Conservation (phyloP, 2,113 vertebrate genomes). For the Halcyon senegalensis region DNA sequence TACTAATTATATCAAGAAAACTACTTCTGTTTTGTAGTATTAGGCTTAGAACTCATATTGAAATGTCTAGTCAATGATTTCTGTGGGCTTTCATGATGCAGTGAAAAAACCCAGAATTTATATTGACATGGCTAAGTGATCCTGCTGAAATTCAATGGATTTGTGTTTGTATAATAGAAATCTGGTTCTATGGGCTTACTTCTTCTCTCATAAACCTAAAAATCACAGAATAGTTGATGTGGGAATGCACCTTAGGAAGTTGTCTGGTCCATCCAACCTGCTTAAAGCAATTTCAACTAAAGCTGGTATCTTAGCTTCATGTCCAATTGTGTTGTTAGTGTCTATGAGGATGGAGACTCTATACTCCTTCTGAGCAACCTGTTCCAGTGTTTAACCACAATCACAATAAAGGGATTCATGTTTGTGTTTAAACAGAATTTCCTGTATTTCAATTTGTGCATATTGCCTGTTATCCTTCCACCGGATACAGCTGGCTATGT, state of each 20-base stretch:
- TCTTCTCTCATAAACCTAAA: neutral
- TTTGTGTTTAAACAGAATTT: neutral
- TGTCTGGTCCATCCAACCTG: neutral
- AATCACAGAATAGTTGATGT: neutral
- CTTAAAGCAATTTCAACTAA: neutral
- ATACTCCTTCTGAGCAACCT: neutral
- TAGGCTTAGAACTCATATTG: neutral
- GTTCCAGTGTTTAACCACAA: neutral
- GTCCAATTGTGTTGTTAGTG: neutral
- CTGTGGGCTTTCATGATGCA: neutral
- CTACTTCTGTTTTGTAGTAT: neutral
- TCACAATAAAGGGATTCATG: accelerated
- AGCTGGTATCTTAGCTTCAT: neutral
- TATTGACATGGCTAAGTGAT: neutral
- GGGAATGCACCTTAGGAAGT: neutral
- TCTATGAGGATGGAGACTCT: neutral
- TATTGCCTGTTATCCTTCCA: neutral
- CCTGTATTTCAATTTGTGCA: neutral
- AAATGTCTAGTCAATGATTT: neutral
- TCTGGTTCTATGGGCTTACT: neutral
- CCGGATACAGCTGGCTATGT: neutral
- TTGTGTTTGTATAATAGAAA: neutral
- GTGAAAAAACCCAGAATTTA: neutral
- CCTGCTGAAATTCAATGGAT: neutral
- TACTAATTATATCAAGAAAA: neutral